Conservation (phyloP, 2,113 vertebrate species). For the Ameiurus melas region DNA sequence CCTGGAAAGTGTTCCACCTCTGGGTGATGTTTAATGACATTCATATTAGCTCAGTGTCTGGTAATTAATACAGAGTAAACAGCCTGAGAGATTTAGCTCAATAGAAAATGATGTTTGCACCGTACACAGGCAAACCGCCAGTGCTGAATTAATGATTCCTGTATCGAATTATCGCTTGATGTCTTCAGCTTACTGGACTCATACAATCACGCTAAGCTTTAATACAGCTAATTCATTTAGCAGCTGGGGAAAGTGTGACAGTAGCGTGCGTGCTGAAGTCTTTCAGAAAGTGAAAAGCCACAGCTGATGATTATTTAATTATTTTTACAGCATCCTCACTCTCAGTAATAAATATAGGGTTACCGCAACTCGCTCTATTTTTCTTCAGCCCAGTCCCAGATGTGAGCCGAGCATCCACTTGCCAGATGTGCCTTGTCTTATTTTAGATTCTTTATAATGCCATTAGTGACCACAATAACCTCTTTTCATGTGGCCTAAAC, state of each 20-base stretch:
- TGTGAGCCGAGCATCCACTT: conserved; percentile 16
- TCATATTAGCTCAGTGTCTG: conserved; percentile 18
- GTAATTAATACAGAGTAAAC: conserved; percentile 36
- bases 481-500: conserved; percentile 1
- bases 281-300: neutral
- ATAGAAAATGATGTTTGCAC: conserved; percentile 16
- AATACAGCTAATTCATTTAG: neutral
- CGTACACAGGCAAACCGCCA: neutral
- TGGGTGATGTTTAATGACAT: conserved; percentile 30
- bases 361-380: neutral
- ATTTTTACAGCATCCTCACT: neutral
- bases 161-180: conserved; percentile 4
- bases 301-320: neutral
- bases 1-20: conserved; percentile 18
- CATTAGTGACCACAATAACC: conserved; percentile 9
- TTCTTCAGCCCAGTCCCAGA: neutral
- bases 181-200: neutral
- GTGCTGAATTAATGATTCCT: neutral
- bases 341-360: neutral
- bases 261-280: neutral
- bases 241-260: conserved; percentile 1
- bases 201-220: neutral
- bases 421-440: conserved; percentile 35
- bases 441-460: conserved; percentile 4
- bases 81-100: conserved; percentile 14